These are phyloP conservation scores for Falco naumanni DNA, from an alignment of 2,797 vertebrate genomes.

Conservation along the genomic window DNA sequence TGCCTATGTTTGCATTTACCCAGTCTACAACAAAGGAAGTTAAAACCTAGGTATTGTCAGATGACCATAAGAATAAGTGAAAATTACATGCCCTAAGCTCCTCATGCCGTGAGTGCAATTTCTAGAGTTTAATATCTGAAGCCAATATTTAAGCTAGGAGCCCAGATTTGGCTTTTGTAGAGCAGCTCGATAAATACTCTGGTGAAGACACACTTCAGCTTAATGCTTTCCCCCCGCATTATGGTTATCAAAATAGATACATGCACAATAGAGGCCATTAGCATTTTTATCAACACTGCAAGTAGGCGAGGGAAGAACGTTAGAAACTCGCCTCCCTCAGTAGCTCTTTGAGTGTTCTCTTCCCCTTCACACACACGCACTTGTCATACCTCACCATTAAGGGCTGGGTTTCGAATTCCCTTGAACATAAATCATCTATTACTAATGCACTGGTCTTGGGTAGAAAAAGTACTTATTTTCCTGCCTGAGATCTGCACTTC, in stretches of 20 bases:
- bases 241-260: background rate
- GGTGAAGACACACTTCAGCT: background rate
- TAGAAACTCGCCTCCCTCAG: background rate
- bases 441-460: background rate
- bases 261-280: conserved; percentile 26
- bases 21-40: background rate
- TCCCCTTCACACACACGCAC: background rate
- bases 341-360: background rate
- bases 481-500: background rate
- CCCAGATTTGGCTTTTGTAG: background rate
- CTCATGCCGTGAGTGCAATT: background rate
- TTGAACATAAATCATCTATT: background rate
- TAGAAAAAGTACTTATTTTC: background rate
- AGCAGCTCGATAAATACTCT: background rate
- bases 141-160: background rate
- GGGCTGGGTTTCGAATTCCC: background rate
- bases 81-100: background rate
- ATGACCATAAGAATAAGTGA: background rate
- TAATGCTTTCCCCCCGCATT: background rate
- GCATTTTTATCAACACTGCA: background rate
- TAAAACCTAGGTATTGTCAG: background rate
- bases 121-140: background rate
- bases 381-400: background rate
- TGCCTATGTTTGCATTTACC: background rate
- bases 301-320: background rate